Percentiles rank a stretch among this genome's conserved stretches.
Evolutionary conservation across 2,797 vertebrate species (phyloP).

Genomic region (Chaetophractus vellerosus): DNA sequence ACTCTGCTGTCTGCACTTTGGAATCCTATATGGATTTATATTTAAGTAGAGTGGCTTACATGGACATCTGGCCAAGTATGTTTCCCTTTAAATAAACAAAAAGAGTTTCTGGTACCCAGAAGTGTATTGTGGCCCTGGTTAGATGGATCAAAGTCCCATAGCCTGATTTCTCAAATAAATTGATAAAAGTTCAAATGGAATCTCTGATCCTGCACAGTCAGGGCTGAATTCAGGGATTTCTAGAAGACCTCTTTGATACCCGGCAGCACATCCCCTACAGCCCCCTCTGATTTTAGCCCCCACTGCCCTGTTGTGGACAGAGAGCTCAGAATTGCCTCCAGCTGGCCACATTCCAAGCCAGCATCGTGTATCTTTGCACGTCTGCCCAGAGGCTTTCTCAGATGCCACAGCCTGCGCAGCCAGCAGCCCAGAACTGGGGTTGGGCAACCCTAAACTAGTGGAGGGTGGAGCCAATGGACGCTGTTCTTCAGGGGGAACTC

Average conservation of each 20-base stretch:
- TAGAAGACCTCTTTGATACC: background rate
- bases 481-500: background rate
- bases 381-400: background rate
- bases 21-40: background rate
- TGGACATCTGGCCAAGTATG: background rate
- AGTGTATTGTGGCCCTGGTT: background rate
- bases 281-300: background rate
- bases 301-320: too few relatives aligned
- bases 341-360: background rate
- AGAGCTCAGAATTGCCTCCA: background rate
- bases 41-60: background rate
- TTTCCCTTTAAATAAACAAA: background rate
- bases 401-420: background rate
- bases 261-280: fast-evolving
- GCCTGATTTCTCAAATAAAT: background rate
- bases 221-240: background rate
- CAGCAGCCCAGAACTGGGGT: background rate
- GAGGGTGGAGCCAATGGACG: too few relatives aligned
- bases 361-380: fast-evolving
- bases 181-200: background rate
- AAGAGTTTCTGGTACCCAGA: background rate
- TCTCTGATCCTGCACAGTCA: background rate
- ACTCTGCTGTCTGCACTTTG: background rate
- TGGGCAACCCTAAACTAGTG: too few relatives aligned
- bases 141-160: background rate